Conservation (phyloP, 1,140 invertebrate genomes). For the Thaumatotibia leucotreta region DNA sequence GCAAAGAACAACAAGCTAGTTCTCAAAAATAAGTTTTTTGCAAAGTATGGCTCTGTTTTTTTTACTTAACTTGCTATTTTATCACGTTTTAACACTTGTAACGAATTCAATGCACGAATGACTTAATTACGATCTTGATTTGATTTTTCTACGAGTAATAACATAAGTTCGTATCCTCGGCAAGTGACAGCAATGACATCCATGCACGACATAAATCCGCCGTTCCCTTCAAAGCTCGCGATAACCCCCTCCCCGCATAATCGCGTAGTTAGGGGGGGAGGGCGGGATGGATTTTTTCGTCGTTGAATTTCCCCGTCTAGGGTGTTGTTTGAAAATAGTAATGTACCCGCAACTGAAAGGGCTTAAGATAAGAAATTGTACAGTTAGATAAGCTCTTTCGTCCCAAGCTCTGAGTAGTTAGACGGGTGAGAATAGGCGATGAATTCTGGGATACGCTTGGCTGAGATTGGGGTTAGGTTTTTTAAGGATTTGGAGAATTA, state of each 20-base stretch:
- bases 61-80: no score
- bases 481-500: not conserved
- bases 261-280: conserved; percentile 3
- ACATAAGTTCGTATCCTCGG: no score
- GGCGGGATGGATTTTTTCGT: conserved; percentile 6
- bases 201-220: conserved; percentile 3
- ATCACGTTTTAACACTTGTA: no score
- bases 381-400: not conserved
- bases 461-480: not conserved
- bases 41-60: no score
- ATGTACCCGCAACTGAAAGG: not conserved
- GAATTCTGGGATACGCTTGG: not conserved
- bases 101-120: no score
- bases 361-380: not conserved
- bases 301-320: conserved; percentile 6
- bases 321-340: conserved; percentile 1
- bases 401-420: not conserved
- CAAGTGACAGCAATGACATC: not conserved
- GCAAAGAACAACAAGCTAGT: no score
- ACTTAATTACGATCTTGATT: no score
- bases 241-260: conserved; percentile 10
- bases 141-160: no score
- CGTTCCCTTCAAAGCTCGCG: conserved; percentile 4
- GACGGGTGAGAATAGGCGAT: not conserved
- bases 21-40: no score